Conservation (phyloP, 2,888 invertebrate species). For the Halictus quadricinctus region DNA sequence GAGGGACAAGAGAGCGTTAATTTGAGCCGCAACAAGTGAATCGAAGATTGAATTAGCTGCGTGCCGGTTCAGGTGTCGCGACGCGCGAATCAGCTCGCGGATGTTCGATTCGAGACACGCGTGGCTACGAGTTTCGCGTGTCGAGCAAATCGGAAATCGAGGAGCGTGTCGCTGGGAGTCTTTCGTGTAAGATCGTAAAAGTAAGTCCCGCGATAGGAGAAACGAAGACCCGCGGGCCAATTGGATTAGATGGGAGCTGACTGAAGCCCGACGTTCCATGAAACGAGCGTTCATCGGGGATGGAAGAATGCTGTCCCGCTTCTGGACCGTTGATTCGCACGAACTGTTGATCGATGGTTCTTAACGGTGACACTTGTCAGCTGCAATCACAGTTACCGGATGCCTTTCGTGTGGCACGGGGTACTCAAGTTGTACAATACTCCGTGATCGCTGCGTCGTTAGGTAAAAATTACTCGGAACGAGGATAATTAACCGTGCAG, state of each 20-base stretch:
- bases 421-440: not conserved
- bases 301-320: slow-evolving; percentile 42
- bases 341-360: slow-evolving; percentile 1
- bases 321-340: slow-evolving; percentile 7
- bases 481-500: not conserved
- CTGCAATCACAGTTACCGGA: slow-evolving; percentile 5
- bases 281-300: slow-evolving; percentile 34
- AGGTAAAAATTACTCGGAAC: not conserved
- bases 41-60: not conserved
- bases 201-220: slow-evolving; percentile 11
- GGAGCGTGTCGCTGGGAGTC: not conserved
- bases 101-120: slow-evolving; percentile 38
- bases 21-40: not conserved
- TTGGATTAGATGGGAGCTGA: slow-evolving; percentile 31
- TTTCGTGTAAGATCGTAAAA: not conserved
- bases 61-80: not conserved
- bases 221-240: slow-evolving; percentile 20
- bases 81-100: slow-evolving; percentile 13
- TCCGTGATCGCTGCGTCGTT: not conserved
- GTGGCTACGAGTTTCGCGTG: slow-evolving; percentile 21
- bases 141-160: slow-evolving; percentile 5
- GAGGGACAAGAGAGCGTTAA: not conserved
- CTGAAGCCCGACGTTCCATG: slow-evolving; percentile 28
- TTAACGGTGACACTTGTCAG: slow-evolving; percentile 8
- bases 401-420: not conserved